A percentile compares a stretch with the other conserved stretches of the same genome.
Conservation (phyloP, 2,113 vertebrate genomes). For the Parotia lawesii region DNA sequence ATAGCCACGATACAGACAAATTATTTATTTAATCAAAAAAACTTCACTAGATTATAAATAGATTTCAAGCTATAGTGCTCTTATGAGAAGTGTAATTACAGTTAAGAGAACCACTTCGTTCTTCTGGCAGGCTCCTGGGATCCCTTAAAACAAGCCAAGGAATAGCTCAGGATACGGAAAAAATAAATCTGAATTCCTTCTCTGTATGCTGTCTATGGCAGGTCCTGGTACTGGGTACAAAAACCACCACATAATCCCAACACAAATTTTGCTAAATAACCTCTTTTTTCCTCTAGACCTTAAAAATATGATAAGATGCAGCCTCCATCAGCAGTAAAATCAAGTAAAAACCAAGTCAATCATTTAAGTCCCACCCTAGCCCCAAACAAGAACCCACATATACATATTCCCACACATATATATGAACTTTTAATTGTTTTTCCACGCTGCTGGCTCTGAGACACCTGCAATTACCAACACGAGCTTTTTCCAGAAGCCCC, state of each 20-base stretch:
- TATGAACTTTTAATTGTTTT: background rate
- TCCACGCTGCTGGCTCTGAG: background rate
- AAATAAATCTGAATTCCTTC: background rate
- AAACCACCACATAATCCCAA: background rate
- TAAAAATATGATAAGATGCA: background rate
- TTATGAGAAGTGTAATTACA: conserved; percentile 22
- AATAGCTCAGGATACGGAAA: background rate
- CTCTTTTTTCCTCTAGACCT: background rate
- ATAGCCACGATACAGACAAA: background rate
- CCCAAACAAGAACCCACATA: background rate
- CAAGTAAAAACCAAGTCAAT: background rate
- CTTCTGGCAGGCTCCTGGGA: conserved; percentile 6
- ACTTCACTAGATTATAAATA: background rate
- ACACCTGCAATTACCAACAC: background rate
- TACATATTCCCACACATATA: background rate
- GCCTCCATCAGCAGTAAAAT: background rate
- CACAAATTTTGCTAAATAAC: background rate
- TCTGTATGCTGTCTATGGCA: background rate
- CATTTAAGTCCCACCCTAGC: background rate
- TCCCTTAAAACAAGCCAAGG: background rate
- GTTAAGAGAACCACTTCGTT: conserved; percentile 15
- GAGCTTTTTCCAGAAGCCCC: background rate
- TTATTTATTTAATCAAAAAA: conserved; percentile 25
- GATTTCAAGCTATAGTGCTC: conserved; percentile 47
- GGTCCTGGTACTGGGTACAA: background rate